Percentiles rank a stretch among this genome's conserved stretches.
Conservation (phyloP, 1,140 invertebrate species). For the Calephelis virginiensis region DNA sequence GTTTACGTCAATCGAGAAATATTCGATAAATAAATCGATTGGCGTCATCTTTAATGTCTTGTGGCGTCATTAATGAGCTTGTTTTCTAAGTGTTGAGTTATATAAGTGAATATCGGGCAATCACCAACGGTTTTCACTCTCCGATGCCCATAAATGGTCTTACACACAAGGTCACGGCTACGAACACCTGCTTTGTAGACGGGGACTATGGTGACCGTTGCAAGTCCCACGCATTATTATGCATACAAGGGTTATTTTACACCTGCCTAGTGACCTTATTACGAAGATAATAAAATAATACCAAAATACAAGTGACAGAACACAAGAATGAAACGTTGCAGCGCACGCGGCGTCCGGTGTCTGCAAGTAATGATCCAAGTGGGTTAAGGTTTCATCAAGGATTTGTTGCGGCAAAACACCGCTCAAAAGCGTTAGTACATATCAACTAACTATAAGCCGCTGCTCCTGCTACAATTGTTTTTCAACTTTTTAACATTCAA, state of each 20-base stretch:
- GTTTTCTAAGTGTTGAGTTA: not conserved
- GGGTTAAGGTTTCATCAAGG: constrained; percentile 77
- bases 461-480: constrained; percentile 69
- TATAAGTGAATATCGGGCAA: not conserved
- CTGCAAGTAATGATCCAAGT: constrained; percentile 75
- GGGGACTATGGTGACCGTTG: constrained; percentile 48
- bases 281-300: constrained; percentile 25
- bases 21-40: constrained; percentile 46
- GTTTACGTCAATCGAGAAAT: constrained; percentile 65
- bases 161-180: constrained; percentile 28
- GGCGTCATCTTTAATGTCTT: constrained; percentile 39
- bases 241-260: constrained; percentile 36
- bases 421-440: constrained; percentile 72
- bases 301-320: constrained; percentile 34
- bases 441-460: constrained; percentile 66
- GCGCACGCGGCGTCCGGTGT: constrained; percentile 57
- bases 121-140: constrained; percentile 15
- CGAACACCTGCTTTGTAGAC: constrained; percentile 42
- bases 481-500: constrained; percentile 55
- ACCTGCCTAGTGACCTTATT: constrained; percentile 37
- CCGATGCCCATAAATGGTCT: constrained; percentile 14
- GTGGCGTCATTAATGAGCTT: constrained; percentile 44
- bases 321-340: constrained; percentile 53
- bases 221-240: constrained; percentile 46
- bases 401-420: constrained; percentile 77